Conservation (phyloP, 2,113 vertebrate species). For the Cavia porcellus region DNA sequence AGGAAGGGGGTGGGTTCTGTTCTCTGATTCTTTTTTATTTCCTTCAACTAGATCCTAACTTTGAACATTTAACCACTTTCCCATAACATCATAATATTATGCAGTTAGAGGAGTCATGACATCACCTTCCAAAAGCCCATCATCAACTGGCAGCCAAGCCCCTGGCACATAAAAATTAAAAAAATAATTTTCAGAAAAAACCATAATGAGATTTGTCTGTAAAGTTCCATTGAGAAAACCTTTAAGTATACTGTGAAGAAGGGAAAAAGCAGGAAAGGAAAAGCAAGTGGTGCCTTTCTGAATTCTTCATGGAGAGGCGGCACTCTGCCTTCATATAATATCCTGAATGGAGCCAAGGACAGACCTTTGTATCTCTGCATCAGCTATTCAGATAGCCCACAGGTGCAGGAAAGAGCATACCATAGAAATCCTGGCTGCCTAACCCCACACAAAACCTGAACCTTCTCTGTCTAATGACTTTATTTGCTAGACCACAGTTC, state of each 20-base stretch:
- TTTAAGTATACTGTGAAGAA: neutral
- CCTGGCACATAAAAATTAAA: neutral
- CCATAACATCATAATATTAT: neutral
- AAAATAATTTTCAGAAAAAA: neutral
- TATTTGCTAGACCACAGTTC: neutral
- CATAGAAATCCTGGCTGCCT: neutral
- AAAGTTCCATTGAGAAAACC: neutral
- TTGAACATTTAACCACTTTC: neutral
- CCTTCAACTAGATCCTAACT: neutral
- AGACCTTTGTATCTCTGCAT: neutral
- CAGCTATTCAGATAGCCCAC: neutral
- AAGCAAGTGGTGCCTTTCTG: neutral
- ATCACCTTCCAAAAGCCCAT: neutral
- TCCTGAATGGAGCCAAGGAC: neutral
- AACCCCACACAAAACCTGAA: neutral
- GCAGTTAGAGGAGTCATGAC: neutral
- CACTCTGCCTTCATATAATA: neutral
- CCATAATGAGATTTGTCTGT: neutral
- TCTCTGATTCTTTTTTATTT: neutral
- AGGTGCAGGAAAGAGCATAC: neutral
- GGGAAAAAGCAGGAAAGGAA: neutral
- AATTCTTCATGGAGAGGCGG: rapidly evolving
- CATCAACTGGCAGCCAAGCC: neutral
- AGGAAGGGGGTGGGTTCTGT: neutral
- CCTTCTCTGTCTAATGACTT: neutral